These are phyloP conservation scores for Cephus pulcher DNA, from an alignment of 2,888 invertebrate species.

Conservation along the genomic window DNA sequence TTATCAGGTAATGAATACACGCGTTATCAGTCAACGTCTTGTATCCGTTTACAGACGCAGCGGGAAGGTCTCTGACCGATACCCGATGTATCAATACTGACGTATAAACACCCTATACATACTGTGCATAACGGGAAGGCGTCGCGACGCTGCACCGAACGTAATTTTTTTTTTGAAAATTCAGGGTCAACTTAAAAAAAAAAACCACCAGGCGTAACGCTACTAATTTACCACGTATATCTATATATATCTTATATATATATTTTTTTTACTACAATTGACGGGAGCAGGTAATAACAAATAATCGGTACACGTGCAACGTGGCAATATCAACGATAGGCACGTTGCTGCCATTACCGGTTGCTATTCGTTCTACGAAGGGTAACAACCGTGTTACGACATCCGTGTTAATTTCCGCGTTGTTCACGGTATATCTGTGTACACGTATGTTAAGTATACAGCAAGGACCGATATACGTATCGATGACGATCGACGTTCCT, in stretches of 20 bases:
- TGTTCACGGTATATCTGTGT: neutral
- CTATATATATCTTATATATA: neutral
- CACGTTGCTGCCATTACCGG: neutral
- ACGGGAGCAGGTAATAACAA: neutral
- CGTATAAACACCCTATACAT: neutral
- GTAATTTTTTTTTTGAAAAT: too few species aligned
- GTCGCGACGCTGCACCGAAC: neutral
- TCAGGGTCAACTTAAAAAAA: neutral
- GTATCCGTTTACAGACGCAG: neutral
- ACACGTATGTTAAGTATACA: neutral
- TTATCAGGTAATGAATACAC: neutral
- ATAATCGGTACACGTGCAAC: neutral
- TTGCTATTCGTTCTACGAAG: neutral
- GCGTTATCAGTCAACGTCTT: neutral
- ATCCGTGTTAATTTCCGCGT: neutral
- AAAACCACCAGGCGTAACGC: neutral
- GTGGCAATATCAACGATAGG: neutral
- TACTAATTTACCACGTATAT: neutral
- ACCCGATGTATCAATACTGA: neutral
- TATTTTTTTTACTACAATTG: neutral
- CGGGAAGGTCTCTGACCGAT: neutral
- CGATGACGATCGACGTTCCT: neutral
- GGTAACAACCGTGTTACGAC: neutral
- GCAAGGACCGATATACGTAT: neutral
- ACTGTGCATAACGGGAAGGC: neutral